phyloP scores from a whole-genome alignment of 2,888 invertebrate genomes.

The Lasiommata megera region DNA sequence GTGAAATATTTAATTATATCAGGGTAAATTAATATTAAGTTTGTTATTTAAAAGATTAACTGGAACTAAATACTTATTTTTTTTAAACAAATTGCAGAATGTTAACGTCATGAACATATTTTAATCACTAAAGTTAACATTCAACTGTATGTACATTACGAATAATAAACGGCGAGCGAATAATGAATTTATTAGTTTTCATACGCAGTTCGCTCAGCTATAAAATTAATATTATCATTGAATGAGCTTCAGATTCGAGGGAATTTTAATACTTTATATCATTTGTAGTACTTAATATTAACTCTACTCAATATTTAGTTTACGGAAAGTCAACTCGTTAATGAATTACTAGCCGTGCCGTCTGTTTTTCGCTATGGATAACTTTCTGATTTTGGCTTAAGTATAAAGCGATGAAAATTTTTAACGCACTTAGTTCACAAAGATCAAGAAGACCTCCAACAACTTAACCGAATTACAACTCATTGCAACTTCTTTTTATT shows the following conservation, averaged over 20 bases:
- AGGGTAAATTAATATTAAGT: no score
- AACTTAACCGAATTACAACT: no score
- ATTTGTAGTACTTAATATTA: background rate
- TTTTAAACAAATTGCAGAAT: no score
- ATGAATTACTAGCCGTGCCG: background rate
- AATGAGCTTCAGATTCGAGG: background rate
- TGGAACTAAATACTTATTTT: no score
- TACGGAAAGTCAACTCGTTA: background rate
- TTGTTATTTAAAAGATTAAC: no score
- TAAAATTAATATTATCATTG: background rate
- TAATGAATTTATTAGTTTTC: constrained; percentile 3
- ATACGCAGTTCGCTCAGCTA: background rate
- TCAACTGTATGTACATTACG: background rate
- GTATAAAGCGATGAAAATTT: no score
- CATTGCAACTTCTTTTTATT: no score
- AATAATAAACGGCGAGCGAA: background rate
- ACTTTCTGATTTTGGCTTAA: no score
- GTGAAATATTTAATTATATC: no score
- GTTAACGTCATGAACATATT: background rate
- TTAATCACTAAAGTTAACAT: background rate
- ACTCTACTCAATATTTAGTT: background rate
- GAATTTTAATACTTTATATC: background rate
- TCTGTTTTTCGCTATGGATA: no score
- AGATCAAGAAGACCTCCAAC: no score
- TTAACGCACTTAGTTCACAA: no score